Base-by-base conservation (phyloP, 2,113 vertebrate genomes). In the Paramisgurnus dabryanus region DNA sequence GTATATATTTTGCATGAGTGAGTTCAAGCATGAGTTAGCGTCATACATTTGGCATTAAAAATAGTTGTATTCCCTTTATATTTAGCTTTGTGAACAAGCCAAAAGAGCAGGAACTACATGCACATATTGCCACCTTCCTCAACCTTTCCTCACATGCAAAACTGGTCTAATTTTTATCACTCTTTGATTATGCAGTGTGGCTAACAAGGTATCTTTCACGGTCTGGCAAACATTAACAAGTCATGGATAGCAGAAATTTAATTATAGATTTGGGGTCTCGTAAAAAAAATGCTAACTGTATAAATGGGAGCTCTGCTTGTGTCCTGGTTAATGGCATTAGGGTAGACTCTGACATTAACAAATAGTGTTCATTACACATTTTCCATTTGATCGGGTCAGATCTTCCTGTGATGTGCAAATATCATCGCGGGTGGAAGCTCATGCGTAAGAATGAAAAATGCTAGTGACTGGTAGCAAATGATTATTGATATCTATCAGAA, bases 311-410 rank as follows among this genome's bases (percentile, higher is more conserved):
- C 80, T 85, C 50, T 27, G 78, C 68, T 87, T 88, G 83, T 90
- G 86, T 87, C 83, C 89, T 72, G 82, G 85, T 27, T 82, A 88
- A 87, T 78, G 27, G 73, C 45, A 69, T 87, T 89, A 82, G 71
- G 86, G 84, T 88, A 83, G 65, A 12, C 65, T 57, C 80, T 90
- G 93, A 92, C 92, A 79, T 91, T 93, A 94, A 94, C 89, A 93
- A 95, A 94, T 88, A 86, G 85, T 40, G 67, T 87, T 93, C 92
- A 90, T 94, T 92, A 83, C 75, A 91, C 85, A 87, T 92, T 94
- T 95, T 94, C 87, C 90, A 84, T 89, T 65, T 89, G 88, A 89
- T 86, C 90, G 85, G 82, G 67, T 68, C 80, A 86, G 87, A 84
- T 90, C 74, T 67, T 84, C 79, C 75, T 87, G 58, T 61, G 87